Evolutionary conservation across 2,113 vertebrate species (phyloP), one percentile per base, ranked within the genome.

Genomic region (Cynoglossus semilaevis): DNA sequence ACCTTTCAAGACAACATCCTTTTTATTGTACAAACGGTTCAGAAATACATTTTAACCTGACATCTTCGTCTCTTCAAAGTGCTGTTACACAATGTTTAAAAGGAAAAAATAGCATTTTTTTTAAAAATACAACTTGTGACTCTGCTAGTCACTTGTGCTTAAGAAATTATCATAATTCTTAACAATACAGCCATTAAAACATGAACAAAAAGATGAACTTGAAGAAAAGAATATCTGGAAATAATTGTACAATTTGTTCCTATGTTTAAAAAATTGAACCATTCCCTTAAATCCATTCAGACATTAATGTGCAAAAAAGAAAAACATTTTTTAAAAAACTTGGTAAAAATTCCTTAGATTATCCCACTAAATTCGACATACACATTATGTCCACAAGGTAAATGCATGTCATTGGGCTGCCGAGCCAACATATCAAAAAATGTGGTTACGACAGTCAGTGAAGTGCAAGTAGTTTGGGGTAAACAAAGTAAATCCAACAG

Each of bases 271-370:
- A 9, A 55, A 14, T 51, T 2, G 22, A 63, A 71, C 52, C 17
- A 63, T 79, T 64, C 55, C 77, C 67, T 65, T 83, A 82, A 80
- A 88, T 77, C 56, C 73, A 88, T 88, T 87, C 87, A 76, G 86
- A 64, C 87, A 91, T 87, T 76, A 61, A 87, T 90, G 94, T 94
- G 91, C 94, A 95, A 94, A 29, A 29, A 29, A 29, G 22, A 29
- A 29, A 29, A 29, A 29, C 22, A 29, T 4, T n/a, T n/a, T n/a
- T n/a, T 29, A 29, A 29, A 29, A 29, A 29, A 29, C 22, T 29
- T n/a, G n/a, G n/a, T n/a, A 69, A 69, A 47, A 8, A 45, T 51
- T 51, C 68, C 47, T 78, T 77, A 72, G 84, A 84, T 70, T 66
- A 58, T 51, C 76, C 46, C 14, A 60, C 88, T 88, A 29, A 72